A percentile compares a stretch with the other conserved stretches of the same genome.
phyloP scores from a whole-genome alignment of 1,140 invertebrate species.

The Pseudomyrmex gracilis region DNA sequence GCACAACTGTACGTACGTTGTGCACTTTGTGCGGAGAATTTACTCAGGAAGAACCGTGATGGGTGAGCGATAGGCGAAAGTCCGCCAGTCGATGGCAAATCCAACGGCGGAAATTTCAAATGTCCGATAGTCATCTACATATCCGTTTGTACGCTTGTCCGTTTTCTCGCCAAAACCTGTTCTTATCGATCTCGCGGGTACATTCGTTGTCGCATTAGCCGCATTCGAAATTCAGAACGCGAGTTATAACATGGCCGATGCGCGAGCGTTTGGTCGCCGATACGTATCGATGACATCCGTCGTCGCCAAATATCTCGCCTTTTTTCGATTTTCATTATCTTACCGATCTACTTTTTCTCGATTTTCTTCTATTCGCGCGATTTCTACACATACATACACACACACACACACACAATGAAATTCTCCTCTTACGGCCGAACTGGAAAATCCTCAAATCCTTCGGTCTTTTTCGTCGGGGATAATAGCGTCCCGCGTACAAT shows the following conservation, averaged over 20 bases:
- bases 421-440: conserved; percentile 18
- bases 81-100: not conserved
- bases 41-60: conserved; percentile 1
- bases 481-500: conserved; percentile 53
- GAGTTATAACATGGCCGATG: no score
- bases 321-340: not conserved
- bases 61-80: not conserved
- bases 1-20: not conserved
- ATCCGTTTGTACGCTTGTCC: conserved; percentile 55
- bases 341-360: conserved; percentile 4
- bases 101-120: conserved; percentile 39
- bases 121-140: conserved; percentile 43
- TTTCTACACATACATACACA: conserved; percentile 38
- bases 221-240: conserved; percentile 41
- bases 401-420: conserved; percentile 46
- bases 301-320: conserved; percentile 29
- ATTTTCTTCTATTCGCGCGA: not conserved
- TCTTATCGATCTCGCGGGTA: conserved; percentile 44
- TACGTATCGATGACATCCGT: conserved; percentile 24
- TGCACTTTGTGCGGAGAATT: not conserved
- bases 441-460: conserved; percentile 60
- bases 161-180: conserved; percentile 49
- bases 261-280: not conserved
- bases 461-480: conserved; percentile 18
- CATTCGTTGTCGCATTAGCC: conserved; percentile 47